phyloP scores from a whole-genome alignment of 2,797 vertebrate genomes.

The Hemitrygon akajei region DNA sequence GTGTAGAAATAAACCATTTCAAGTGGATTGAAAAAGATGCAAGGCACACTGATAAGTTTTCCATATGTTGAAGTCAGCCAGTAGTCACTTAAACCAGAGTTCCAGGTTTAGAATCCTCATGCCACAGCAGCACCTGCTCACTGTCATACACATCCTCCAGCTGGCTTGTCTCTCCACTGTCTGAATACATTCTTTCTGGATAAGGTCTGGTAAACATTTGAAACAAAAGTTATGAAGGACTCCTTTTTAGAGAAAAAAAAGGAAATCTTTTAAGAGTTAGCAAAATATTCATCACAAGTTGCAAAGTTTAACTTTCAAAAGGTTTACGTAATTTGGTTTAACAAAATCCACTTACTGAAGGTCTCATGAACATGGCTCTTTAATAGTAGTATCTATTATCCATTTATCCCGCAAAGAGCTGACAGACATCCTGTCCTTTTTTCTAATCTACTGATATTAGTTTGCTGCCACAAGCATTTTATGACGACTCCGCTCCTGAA shows the following conservation, averaged over 20 bases:
- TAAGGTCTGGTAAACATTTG: slow-evolving; percentile 63
- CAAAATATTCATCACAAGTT: background rate
- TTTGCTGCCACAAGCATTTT: background rate
- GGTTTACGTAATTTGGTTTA: background rate
- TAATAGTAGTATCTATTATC: background rate
- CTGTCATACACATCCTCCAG: slow-evolving; percentile 60
- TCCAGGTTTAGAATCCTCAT: slow-evolving; percentile 87
- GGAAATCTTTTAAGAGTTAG: background rate
- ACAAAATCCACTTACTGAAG: background rate
- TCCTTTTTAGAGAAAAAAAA: slow-evolving; percentile 43
- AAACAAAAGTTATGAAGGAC: slow-evolving; percentile 40
- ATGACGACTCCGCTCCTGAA: background rate
- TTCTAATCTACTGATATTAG: background rate
- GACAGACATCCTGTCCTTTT: background rate
- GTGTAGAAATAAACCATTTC: slow-evolving; percentile 25
- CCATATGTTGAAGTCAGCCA: slow-evolving; percentile 44
- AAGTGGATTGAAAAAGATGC: slow-evolving; percentile 46
- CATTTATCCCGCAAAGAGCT: background rate
- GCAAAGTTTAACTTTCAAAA: background rate
- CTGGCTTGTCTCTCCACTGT: slow-evolving; percentile 52
- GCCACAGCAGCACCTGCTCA: slow-evolving; percentile 80
- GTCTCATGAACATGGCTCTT: background rate
- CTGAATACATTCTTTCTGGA: slow-evolving; percentile 65
- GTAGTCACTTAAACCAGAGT: slow-evolving; percentile 75
- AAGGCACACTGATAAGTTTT: slow-evolving; percentile 70